Conservation (phyloP, 2,888 invertebrate genomes). For the Cremastinae sp. region DNA sequence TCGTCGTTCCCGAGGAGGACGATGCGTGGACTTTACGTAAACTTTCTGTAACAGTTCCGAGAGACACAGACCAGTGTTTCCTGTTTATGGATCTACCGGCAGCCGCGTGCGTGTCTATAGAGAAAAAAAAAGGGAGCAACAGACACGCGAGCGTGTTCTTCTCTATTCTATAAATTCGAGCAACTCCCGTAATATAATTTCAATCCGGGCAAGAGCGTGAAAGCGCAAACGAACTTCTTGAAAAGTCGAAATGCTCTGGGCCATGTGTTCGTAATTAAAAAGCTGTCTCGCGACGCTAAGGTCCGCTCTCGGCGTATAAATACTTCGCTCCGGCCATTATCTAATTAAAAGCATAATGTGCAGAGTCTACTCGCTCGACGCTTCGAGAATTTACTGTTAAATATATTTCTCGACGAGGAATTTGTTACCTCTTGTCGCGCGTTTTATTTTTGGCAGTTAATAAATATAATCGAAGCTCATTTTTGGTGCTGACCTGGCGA, state of each 20-base stretch:
- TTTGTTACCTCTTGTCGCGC: neutral
- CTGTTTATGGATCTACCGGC: slow-evolving; percentile 57
- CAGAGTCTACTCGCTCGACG: neutral
- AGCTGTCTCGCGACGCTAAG: neutral
- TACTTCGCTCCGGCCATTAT: neutral
- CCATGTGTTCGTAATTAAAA: slow-evolving; percentile 26
- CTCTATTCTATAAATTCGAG: slow-evolving; percentile 24
- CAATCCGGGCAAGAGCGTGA: slow-evolving; percentile 12
- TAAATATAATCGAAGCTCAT: too few species aligned
- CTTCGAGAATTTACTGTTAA: neutral
- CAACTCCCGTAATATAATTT: slow-evolving; percentile 31
- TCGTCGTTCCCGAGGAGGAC: slow-evolving; percentile 6
- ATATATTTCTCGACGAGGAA: too few species aligned
- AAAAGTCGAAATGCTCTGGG: slow-evolving; percentile 17
- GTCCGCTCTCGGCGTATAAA: neutral
- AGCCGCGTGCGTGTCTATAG: slow-evolving; percentile 29
- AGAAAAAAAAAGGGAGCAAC: slow-evolving; percentile 5
- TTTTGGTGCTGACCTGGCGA: too few species aligned
- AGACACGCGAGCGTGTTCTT: slow-evolving; percentile 24
- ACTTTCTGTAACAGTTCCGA: slow-evolving; percentile 36
- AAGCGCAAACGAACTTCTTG: neutral
- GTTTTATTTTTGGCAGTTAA: too few species aligned
- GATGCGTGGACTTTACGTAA: slow-evolving; percentile 28
- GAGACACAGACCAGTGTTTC: slow-evolving; percentile 51
- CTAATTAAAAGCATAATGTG: neutral